Percentiles rank a stretch among this genome's conserved stretches.
Conservation (phyloP, 2,888 invertebrate species). For the Sinodicranocentrus sp. region DNA sequence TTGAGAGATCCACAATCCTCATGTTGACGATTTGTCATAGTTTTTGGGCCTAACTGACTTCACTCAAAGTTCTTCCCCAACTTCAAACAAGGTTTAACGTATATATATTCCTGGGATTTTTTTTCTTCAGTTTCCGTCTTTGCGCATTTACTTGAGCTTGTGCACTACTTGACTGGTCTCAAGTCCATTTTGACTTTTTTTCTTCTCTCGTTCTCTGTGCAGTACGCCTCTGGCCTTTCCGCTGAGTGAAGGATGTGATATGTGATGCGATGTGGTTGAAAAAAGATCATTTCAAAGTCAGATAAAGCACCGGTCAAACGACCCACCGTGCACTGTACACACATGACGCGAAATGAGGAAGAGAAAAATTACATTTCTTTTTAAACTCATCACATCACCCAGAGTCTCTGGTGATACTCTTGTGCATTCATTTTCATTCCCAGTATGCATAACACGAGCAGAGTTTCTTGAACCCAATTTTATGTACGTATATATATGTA, state of each 20-base stretch:
- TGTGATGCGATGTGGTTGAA: neutral
- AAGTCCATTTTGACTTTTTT: neutral
- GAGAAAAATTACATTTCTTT: constrained; percentile 55
- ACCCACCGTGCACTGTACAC: constrained; percentile 18
- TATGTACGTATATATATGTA: constrained; percentile 42
- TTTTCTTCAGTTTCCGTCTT: neutral
- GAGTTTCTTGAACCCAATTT: constrained; percentile 67
- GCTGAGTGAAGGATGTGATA: neutral
- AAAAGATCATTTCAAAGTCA: constrained; percentile 66
- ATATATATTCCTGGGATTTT: neutral
- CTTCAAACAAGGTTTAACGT: neutral
- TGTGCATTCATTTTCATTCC: neutral
- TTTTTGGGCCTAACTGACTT: constrained; percentile 31
- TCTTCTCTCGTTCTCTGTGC: neutral
- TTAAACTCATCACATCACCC: constrained; percentile 26
- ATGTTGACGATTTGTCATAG: constrained; percentile 62
- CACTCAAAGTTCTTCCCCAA: neutral
- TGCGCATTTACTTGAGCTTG: neutral
- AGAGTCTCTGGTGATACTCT: constrained; percentile 42
- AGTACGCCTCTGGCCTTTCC: constrained; percentile 32
- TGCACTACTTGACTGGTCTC: neutral
- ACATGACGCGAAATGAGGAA: constrained; percentile 35
- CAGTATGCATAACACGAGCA: neutral
- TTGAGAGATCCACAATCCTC: constrained; percentile 1
- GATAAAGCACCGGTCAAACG: constrained; percentile 46